Evolutionary conservation across 2,888 invertebrate genomes (phyloP).

Genomic region (Sarcophaga caerulescens): DNA sequence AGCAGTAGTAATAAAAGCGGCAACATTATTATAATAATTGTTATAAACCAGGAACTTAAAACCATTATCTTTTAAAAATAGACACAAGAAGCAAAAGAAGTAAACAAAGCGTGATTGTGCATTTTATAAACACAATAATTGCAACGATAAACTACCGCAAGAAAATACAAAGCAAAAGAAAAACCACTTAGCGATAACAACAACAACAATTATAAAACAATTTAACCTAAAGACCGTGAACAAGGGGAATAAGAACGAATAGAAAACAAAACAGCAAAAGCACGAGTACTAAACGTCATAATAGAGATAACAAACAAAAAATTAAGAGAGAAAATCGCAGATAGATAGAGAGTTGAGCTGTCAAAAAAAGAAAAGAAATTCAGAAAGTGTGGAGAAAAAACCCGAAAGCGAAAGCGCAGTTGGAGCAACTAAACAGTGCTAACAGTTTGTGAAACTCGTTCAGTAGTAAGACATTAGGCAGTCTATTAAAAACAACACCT

Average conservation of each 20-base stretch:
- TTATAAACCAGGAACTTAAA: not conserved
- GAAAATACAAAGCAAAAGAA: constrained; percentile 13
- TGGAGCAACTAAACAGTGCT: constrained; percentile 56
- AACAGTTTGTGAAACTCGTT: constrained; percentile 60
- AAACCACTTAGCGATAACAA: not conserved
- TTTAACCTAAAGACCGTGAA: not conserved
- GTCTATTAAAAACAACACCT: constrained; percentile 54
- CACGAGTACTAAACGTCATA: constrained; percentile 39
- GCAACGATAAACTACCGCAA: not conserved
- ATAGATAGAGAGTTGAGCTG: constrained; percentile 10
- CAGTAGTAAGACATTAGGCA: constrained; percentile 57
- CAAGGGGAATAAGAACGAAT: not conserved
- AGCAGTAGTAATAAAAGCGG: no score
- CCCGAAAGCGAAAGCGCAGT: constrained; percentile 42
- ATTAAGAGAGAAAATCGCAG: constrained; percentile 20
- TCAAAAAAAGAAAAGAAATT: not conserved
- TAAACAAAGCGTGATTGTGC: not conserved
- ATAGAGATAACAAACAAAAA: constrained; percentile 11
- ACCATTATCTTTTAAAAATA: not conserved
- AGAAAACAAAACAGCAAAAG: constrained; percentile 30
- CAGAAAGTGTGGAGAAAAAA: constrained; percentile 22
- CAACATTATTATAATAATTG: not conserved
- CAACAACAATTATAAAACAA: constrained; percentile 32
- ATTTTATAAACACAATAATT: not conserved
- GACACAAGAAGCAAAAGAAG: constrained; percentile 7